A percentile compares a stretch with the other conserved stretches of the same genome.
Conservation (phyloP, 37 sponge, comb jelly and placozoan genomes). For the Axinella damicornis region DNA sequence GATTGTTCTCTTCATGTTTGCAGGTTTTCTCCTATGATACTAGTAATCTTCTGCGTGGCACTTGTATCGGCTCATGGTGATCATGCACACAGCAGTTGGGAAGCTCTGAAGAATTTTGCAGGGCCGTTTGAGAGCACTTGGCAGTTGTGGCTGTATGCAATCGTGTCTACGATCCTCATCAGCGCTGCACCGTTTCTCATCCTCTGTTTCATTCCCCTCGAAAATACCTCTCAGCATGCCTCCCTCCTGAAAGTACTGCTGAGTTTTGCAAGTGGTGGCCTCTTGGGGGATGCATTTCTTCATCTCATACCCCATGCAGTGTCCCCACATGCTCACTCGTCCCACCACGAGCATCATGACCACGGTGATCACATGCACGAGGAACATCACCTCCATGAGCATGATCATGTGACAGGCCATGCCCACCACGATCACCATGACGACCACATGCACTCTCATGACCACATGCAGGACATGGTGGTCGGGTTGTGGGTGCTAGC, state of each 20-base stretch:
- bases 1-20: too few relatives aligned
- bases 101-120: slow-evolving; percentile 4
- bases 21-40: too few relatives aligned
- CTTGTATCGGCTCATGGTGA: slow-evolving; percentile 24
- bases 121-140: neutral
- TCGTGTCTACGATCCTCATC: slow-evolving; percentile 83
- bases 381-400: slow-evolving; percentile 18
- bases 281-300: slow-evolving; percentile 95
- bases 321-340: slow-evolving; percentile 73
- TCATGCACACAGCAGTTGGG: neutral
- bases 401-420: slow-evolving; percentile 34
- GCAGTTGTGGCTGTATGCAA: slow-evolving; percentile 75
- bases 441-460: slow-evolving; percentile 60
- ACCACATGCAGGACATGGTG: slow-evolving; percentile 81
- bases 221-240: slow-evolving; percentile 67
- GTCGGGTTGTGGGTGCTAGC: slow-evolving; percentile 90
- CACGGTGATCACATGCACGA: slow-evolving; percentile 10
- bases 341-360: slow-evolving; percentile 31
- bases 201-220: slow-evolving; percentile 90
- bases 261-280: slow-evolving; percentile 96
- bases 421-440: slow-evolving; percentile 43
- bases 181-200: slow-evolving; percentile 92
- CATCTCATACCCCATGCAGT: slow-evolving; percentile 97
- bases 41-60: too few relatives aligned
- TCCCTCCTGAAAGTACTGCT: slow-evolving; percentile 84